Evolutionary conservation across 2,888 invertebrate genomes (phyloP), one percentile per base, ranked within the genome.

Genomic region (Gibbula magus): DNA sequence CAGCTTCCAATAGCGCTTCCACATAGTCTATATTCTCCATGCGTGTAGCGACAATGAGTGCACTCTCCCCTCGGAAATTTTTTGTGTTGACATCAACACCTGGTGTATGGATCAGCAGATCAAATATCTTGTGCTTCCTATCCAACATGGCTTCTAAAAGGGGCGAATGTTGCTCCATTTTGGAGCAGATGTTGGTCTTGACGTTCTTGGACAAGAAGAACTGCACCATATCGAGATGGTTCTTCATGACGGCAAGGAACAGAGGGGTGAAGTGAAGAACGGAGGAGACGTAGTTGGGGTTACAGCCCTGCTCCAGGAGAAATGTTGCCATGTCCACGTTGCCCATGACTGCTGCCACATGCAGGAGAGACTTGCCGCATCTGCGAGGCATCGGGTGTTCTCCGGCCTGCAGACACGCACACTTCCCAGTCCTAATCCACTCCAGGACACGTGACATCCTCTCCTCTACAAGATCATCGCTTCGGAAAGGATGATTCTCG

Each of bases 1-100:
- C 90, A n/a, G 88, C 87, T 22, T 85, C 79, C 56, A 91, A 75
- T 45, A 91, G 79, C 75, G 83, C 73, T 22, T 84, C 84, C 45
- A 86, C 82, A 1, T 85, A 67, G 32, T 85, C 83, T 39, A 83
- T 79, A 56, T 84, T 80, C 53, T 86, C 83, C 79, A 84, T 80
- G 35, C 87, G 78, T 13, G 87, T 82, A 75, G 88, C 86, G 10
- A 84, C 35, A 5, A 86, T 79, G 32, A 89, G 74, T 2, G 88
- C 80, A 7, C 88, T 83, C 51, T 89, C 87, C 16, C 81, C 78
- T 13, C 84, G 79, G 53, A 85, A 76, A 39, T 81, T 82, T n/a
- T 73, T 77, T 20, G 77, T 53, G 61, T 89, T 84, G 61, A 87
- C 77, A 39, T 88, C 80, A 18, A 88, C 81, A 16, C 77, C 22